phyloP scores from a whole-genome alignment of 2,113 vertebrate species.

The Rhinichthys klamathensis region DNA sequence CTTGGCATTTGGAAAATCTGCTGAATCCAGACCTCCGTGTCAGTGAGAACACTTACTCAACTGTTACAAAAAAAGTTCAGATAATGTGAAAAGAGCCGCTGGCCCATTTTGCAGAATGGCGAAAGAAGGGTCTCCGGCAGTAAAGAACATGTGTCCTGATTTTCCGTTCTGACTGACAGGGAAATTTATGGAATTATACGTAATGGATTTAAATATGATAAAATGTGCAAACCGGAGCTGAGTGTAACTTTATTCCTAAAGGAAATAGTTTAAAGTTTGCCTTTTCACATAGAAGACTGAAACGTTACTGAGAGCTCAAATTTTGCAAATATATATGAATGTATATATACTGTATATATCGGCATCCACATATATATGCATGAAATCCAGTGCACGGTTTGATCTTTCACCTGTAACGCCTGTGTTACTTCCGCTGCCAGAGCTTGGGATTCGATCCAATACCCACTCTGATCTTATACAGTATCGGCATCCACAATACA shows the following conservation, averaged over 20 bases:
- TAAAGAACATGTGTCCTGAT: neutral
- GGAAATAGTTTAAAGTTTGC: neutral
- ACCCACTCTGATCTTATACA: neutral
- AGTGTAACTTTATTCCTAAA: neutral
- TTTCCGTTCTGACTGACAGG: neutral
- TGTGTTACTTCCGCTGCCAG: neutral
- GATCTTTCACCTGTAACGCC: conserved; percentile 39
- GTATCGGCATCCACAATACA: too few relatives aligned
- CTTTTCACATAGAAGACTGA: neutral
- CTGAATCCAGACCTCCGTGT: neutral
- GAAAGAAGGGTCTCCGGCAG: neutral
- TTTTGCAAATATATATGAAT: too few relatives aligned
- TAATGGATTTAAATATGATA: neutral
- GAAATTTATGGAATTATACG: neutral
- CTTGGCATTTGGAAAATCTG: conserved; percentile 29
- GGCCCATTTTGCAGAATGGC: neutral
- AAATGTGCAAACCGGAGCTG: neutral
- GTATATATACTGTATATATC: too few relatives aligned
- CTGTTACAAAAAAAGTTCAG: conserved; percentile 21
- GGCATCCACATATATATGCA: neutral
- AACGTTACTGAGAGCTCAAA: neutral
- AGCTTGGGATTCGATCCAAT: neutral
- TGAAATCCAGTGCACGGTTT: conserved; percentile 9
- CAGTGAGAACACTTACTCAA: conserved; percentile 3
- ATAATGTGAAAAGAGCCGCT: neutral